These are phyloP conservation scores for Empis livida DNA, from an alignment of 2,888 invertebrate species.

Conservation along the genomic window DNA sequence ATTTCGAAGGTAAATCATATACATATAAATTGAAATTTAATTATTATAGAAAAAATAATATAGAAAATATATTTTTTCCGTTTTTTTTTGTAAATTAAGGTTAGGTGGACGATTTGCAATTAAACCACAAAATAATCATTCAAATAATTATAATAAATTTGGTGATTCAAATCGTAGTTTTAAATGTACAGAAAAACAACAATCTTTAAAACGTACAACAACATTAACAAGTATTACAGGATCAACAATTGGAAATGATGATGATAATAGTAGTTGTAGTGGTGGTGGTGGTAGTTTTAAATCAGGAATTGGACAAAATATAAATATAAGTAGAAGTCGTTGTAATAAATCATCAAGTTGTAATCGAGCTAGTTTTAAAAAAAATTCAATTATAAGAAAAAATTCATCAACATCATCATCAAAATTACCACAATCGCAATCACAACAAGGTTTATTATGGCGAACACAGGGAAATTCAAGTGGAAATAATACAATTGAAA, in stretches of 20 bases:
- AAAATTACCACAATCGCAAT: constrained; percentile 16
- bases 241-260: neutral
- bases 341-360: neutral
- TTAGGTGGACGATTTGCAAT: constrained; percentile 33
- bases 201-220: neutral
- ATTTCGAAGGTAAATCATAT: constrained; percentile 36
- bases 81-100: constrained; percentile 15
- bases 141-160: constrained; percentile 17
- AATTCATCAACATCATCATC: neutral
- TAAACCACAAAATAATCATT: constrained; percentile 30
- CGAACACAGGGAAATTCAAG: constrained; percentile 15
- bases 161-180: neutral
- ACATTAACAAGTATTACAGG: neutral
- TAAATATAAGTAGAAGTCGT: neutral
- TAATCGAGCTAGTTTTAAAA: neutral
- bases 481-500: constrained; percentile 9
- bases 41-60: neutral
- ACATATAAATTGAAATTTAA: neutral
- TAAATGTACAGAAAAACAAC: neutral
- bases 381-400: neutral
- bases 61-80: neutral
- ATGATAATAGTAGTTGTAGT: neutral
- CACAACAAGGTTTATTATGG: constrained; percentile 19
- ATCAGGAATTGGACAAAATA: neutral
- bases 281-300: neutral